A percentile compares a stretch with the other conserved stretches of the same genome.
These are phyloP conservation scores for Champsocephalus esox DNA, from an alignment of 2,797 vertebrate species.

Conservation along the genomic window DNA sequence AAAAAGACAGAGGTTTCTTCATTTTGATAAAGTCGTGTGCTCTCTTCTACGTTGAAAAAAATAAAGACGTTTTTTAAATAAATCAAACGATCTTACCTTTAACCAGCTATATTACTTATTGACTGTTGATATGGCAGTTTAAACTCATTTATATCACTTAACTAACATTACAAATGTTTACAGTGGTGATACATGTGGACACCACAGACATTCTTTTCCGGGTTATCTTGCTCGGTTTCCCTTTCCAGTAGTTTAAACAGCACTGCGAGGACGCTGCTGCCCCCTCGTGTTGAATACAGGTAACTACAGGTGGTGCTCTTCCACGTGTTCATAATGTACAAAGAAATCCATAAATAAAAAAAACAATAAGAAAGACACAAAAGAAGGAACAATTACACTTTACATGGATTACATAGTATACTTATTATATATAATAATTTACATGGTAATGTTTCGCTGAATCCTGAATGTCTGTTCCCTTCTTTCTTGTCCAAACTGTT, in stretches of 20 bases:
- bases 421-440: no score
- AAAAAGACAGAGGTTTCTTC: neutral
- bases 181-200: slow-evolving; percentile 39
- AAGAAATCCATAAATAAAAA: no score
- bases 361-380: no score
- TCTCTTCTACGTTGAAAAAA: neutral
- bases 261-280: neutral
- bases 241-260: neutral
- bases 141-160: neutral
- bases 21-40: neutral
- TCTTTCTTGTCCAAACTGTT: no score
- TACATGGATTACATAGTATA: no score
- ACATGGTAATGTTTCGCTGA: no score
- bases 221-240: slow-evolving; percentile 22
- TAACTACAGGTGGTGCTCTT: no score
- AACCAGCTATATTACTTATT: neutral
- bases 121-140: slow-evolving; percentile 19
- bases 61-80: neutral
- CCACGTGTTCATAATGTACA: no score
- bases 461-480: no score
- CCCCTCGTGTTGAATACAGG: slow-evolving; percentile 4
- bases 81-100: slow-evolving; percentile 35
- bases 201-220: slow-evolving; percentile 24
- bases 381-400: no score
- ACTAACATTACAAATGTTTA: neutral